Evolutionary conservation across 2,797 vertebrate genomes (phyloP).

Genomic region (Gymnocypris eckloni): DNA sequence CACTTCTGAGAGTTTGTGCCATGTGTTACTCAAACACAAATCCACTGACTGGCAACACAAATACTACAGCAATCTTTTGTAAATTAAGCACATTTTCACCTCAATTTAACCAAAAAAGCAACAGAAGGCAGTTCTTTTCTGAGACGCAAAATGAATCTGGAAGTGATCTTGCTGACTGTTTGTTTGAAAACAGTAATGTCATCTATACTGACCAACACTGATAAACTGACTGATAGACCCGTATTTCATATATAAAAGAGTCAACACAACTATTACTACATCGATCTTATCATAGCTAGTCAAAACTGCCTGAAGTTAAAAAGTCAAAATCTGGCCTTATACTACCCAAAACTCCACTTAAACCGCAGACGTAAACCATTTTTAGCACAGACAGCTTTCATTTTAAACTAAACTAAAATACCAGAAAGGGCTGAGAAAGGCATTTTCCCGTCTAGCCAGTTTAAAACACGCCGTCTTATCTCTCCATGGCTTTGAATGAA

Average conservation of each 20-base stretch:
- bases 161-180: neutral
- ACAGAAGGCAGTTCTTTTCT: neutral
- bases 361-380: neutral
- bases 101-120: neutral
- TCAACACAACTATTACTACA: neutral
- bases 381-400: conserved; percentile 29
- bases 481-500: conserved; percentile 62
- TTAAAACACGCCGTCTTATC: conserved; percentile 62
- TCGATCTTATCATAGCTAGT: neutral
- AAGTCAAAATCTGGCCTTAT: neutral
- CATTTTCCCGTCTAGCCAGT: conserved; percentile 61
- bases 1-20: neutral
- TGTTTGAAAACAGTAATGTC: neutral
- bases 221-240: neutral
- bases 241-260: neutral
- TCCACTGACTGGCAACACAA: neutral
- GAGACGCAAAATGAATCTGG: neutral
- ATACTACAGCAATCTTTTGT: neutral
- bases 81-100: neutral
- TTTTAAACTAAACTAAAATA: conserved; percentile 51
- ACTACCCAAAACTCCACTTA: neutral
- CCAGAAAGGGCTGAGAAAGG: conserved; percentile 43
- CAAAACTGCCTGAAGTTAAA: neutral
- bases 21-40: neutral
- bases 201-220: neutral